Base-by-base conservation (phyloP, 2,797 vertebrate genomes). In the Fundulus diaphanus region DNA sequence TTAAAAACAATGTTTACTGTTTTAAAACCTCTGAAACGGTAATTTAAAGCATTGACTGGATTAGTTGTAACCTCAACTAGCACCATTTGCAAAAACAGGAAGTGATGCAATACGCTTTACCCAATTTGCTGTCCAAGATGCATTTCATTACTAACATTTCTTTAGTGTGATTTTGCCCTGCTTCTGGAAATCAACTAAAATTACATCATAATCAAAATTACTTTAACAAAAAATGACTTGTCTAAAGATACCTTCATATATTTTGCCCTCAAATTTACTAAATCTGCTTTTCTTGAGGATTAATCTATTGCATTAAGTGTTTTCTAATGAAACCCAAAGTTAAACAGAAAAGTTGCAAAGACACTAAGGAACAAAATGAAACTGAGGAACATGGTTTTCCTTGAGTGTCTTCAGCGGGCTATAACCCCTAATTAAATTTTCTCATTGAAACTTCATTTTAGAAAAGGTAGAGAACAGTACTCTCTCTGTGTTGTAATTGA, bases 371-470 rank as follows among this genome's bases (percentile, higher is more conserved):
- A 52, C 7, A 65, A 65, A 33, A 9, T 37, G 80, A 75, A 88
- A 90, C 89, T 56, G 79, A 84, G 80, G 59, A 77, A 86, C 81
- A 81, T 90, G 87, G 82, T 87, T 90, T 86, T 87, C 81, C 70
- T 81, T 80, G 68, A 70, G 84, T 49, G 74, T 92, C 82, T 83
- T 92, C 61, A 48, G 86, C 57, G 70, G 85, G 88, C 88, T 92
- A 88, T 93, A 93, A 95, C 94, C 95, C 92, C 92, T 93, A 95
- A 95, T 95, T 94, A 94, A 89, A 91, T 93, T 89, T 94, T 90
- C 92, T 93, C 92, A 94, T 92, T 90, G 88, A 92, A 94, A 94
- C 82, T 94, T 93, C 82, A 92, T 95, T 95, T 92, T 81, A 87
- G 92, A 90, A 92, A n/a, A 93, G 92, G 94, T 93, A 89, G 91